These are phyloP conservation scores for Oscheius sp. DNA, from an alignment of 2,888 invertebrate species.

Conservation along the genomic window DNA sequence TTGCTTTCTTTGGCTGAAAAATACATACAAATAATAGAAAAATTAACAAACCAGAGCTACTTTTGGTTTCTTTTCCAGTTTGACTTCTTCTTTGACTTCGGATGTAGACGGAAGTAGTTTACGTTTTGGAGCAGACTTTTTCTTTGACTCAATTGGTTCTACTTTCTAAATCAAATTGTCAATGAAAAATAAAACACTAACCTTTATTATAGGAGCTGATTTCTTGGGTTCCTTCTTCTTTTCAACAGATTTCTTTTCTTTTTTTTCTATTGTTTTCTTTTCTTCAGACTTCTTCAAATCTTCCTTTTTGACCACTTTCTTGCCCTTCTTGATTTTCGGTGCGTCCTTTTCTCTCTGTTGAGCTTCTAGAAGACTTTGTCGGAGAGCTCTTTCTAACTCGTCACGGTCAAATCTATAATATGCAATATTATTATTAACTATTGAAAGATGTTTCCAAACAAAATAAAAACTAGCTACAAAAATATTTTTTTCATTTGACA, in stretches of 20 bases:
- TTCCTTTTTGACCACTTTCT: neutral
- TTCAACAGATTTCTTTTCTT: constrained; percentile 29
- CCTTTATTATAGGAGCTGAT: neutral
- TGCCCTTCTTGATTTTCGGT: neutral
- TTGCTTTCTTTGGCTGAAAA: neutral
- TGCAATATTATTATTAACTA: neutral
- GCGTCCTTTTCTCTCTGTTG: constrained; percentile 15
- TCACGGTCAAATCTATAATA: constrained; percentile 45
- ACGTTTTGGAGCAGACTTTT: neutral
- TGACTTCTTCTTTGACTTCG: neutral
- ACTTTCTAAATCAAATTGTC: neutral
- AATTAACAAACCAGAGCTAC: neutral
- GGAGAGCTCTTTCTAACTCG: constrained; percentile 45
- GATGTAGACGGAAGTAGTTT: neutral
- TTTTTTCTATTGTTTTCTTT: neutral
- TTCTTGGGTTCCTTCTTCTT: constrained; percentile 8
- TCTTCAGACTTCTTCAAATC: neutral
- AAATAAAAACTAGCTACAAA: too few species aligned
- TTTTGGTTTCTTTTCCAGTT: constrained; percentile 15
- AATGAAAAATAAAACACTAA: neutral
- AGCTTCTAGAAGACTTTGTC: constrained; percentile 37
- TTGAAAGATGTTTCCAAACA: neutral
- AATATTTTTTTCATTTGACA: neutral
- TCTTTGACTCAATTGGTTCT: neutral
- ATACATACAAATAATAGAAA: too few species aligned